phyloP scores from a whole-genome alignment of 2,797 vertebrate species.

The Eulemur mongoz region DNA sequence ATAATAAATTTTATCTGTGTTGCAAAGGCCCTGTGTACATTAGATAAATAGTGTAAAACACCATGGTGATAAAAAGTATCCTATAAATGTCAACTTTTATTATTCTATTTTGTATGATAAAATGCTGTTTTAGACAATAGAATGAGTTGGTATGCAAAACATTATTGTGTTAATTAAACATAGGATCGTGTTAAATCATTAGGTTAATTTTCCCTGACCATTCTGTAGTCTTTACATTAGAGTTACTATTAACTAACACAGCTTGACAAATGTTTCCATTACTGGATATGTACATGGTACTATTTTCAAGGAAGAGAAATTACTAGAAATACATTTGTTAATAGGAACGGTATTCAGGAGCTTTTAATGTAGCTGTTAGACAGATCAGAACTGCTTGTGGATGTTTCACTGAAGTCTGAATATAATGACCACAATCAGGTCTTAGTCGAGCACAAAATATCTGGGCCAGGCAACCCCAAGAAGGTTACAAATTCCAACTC shows the following conservation, averaged over 20 bases:
- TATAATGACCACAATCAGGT: conserved; percentile 47
- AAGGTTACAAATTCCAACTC: conserved; percentile 61
- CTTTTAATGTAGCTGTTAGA: conserved; percentile 50
- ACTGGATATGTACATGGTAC: neutral
- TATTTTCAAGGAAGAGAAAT: conserved; percentile 64
- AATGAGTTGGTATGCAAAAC: conserved; percentile 42
- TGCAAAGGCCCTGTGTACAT: neutral
- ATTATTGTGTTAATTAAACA: conserved; percentile 67
- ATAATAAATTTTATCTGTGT: neutral
- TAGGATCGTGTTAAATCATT: conserved; percentile 50
- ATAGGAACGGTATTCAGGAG: conserved; percentile 53
- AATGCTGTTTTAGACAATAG: conserved; percentile 52
- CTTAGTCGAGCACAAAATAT: conserved; percentile 44
- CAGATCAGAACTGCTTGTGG: conserved; percentile 43
- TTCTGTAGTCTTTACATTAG: conserved; percentile 52
- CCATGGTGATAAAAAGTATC: neutral
- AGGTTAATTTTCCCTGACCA: conserved; percentile 62
- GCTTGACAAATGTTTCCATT: conserved; percentile 65
- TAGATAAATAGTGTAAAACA: conserved; percentile 47
- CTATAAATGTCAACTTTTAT: conserved; percentile 28
- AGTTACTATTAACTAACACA: conserved; percentile 56
- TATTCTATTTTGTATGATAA: conserved; percentile 59
- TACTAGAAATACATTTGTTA: conserved; percentile 61
- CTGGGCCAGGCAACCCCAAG: conserved; percentile 61
- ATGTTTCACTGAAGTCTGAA: conserved; percentile 36